These are phyloP conservation scores for Mesembrinibis cayennensis DNA, from an alignment of 2,113 vertebrate genomes.

Conservation along the genomic window DNA sequence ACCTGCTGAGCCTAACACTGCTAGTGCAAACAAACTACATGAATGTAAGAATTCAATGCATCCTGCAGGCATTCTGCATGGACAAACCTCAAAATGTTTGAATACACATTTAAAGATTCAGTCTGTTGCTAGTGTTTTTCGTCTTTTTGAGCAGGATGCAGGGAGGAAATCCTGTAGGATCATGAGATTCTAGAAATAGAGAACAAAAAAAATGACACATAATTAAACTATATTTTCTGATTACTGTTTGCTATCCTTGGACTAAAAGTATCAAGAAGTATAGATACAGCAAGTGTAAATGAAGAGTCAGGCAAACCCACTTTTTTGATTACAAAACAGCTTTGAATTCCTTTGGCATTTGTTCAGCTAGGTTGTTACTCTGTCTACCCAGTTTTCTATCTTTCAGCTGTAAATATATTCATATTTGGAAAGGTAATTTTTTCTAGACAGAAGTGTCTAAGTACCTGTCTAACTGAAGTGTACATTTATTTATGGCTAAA, in stretches of 20 bases:
- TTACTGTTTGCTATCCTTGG: not conserved
- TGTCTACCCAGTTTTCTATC: not conserved
- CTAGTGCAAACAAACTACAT: not conserved
- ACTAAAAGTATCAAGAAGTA: not conserved
- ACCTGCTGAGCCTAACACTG: not conserved
- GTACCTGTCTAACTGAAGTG: not conserved
- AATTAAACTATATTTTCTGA: not conserved
- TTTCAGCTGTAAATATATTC: not conserved
- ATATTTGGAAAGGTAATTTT: not conserved
- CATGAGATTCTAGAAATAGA: not conserved
- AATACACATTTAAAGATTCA: not conserved
- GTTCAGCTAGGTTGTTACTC: not conserved
- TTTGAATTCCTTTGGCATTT: not conserved
- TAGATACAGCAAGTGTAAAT: not conserved
- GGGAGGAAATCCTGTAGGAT: not conserved
- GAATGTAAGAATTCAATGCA: not conserved
- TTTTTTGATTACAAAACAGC: not conserved
- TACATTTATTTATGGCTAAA: constrained; percentile 10
- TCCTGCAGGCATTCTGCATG: not conserved
- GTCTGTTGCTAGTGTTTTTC: not conserved
- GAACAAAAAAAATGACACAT: not conserved
- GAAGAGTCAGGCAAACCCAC: not conserved
- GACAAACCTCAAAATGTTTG: not conserved
- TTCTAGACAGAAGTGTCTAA: not conserved
- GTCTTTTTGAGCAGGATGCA: not conserved